Evolutionary conservation across 30 jellyfish, hydroid and myxozoan genomes (phyloP), one percentile per base, ranked within the genome.

Genomic region (Mastigias papua): DNA sequence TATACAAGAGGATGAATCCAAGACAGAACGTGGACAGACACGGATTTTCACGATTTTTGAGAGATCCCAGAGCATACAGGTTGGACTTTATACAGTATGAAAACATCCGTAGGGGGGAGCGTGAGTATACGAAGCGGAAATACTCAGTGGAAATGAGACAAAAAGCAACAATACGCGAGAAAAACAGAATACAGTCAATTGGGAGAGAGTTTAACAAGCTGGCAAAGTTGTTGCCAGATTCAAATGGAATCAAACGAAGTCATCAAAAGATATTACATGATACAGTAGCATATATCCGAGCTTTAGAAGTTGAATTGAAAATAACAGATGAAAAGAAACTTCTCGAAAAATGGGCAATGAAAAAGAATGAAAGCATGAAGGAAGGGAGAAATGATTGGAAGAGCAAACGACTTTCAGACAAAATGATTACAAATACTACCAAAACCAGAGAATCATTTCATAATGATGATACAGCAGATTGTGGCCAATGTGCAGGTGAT

Each of bases 81-180:
- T 30, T 72, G 67, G 48, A 26, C 34, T 37, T 49, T 15, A 7
- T 37, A 21, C 22, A 33, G 35, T 19, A 72, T 21, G 25, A 26
- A 2, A 37, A 37, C 20, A 7, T 15, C 35, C 35, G 69, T 1
- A 35, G 7, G 23, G 13, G 69, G 15, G 69, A 69, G n/a, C 17
- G 21, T n/a, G 83, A 72, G 35, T 1, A 34, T 22, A 30, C 54
- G 23, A 76, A 66, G 50, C 71, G 96, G 61, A 88, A 88, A 79
- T 88, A 88, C 50, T 75, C 96, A 22, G 86, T 65, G 9, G 96
- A 79, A 69, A 88, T 88, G 96, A 70, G 96, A 31, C 91, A 79
- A 28, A 88, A 88, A 58, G 96, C 96, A 35, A 88, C 96, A 13
- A 57, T 88, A 10, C 60, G 96, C 54, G 74, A 27, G 21, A 63